A percentile compares a stretch with the other conserved stretches of the same genome.
These are phyloP conservation scores for Panagrolaimus sp. DNA, from an alignment of 1,140 invertebrate species.

Conservation along the genomic window DNA sequence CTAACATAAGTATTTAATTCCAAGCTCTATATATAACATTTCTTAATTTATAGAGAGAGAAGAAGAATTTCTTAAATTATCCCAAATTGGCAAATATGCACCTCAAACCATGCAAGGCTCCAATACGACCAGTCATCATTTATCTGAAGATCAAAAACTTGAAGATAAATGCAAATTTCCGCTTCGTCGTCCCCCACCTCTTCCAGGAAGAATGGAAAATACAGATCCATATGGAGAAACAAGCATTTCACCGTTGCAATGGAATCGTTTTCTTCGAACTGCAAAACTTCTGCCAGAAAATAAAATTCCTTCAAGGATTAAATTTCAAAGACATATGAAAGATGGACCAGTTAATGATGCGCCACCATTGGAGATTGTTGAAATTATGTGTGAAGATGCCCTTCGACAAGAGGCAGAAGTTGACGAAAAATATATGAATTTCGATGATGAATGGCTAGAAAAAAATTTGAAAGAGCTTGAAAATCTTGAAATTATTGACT, in stretches of 20 bases:
- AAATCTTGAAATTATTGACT: not conserved
- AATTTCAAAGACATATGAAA: not conserved
- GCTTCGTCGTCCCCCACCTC: not conserved
- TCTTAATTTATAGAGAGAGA: no score
- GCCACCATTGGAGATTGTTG: not conserved
- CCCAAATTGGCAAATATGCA: no score
- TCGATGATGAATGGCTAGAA: not conserved
- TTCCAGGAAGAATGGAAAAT: not conserved
- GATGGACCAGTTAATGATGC: not conserved
- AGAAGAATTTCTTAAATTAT: no score
- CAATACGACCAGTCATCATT: no score
- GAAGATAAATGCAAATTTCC: conserved; percentile 1
- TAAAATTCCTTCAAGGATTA: not conserved
- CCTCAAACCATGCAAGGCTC: no score
- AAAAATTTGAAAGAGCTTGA: not conserved
- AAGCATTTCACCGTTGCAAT: not conserved
- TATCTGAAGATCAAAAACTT: no score
- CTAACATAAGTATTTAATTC: no score
- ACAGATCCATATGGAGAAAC: not conserved
- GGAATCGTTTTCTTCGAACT: not conserved
- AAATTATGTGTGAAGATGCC: conserved; percentile 7
- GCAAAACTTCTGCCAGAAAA: not conserved
- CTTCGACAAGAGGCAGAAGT: not conserved
- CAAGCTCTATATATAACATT: no score
- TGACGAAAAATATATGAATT: not conserved